Base-by-base conservation (phyloP, 2,113 vertebrate species). In the Ictalurus furcatus region DNA sequence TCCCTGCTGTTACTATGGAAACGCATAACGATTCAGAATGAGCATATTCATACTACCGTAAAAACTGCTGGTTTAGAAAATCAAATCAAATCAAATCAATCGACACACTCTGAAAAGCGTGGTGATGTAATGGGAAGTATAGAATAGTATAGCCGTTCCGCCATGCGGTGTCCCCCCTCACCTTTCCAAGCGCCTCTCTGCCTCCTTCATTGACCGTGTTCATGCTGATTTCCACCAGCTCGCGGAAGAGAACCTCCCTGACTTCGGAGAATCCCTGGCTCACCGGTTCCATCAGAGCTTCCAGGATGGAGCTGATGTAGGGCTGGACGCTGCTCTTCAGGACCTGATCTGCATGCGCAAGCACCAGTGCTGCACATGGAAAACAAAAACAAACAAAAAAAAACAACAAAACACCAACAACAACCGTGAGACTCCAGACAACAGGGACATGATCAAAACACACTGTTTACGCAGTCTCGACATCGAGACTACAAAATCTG, bases 271-370 rank as follows among this genome's bases (percentile, higher is more conserved):
- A 99, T 63, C 98, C 98, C 89, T 98, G 96, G 93, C 98, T 98
- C 0, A 97, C 98, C 90, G 98, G 98, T 73, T 96, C 96, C 98
- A 99, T 99, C 93, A 99, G 95, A 23, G 97, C 98, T 87, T 99
- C 98, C 93, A 99, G 95, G 94, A 99, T 99, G 94, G 98, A 99
- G 37, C 94, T 92, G 94, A 99, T 97, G 93, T 98, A 98, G 65
- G 98, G 97, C 94, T 99, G 97, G 34, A 99, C 93, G 0, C 95
- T 98, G 92, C 93, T 96, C 80, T 96, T 96, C 37, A 99, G 96
- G 0, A 98, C 96, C 67, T 98, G 90, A 91, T 99, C 98, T 0
- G 97, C 97, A 92, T 96, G 97, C 85, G 98, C 97, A 37, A 97
- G 91, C 86, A 99, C 97, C 0, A 73, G 37, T 1, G 85, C 89